These are phyloP conservation scores for Theocolax elegans DNA, from an alignment of 1,140 invertebrate species.

Conservation along the genomic window DNA sequence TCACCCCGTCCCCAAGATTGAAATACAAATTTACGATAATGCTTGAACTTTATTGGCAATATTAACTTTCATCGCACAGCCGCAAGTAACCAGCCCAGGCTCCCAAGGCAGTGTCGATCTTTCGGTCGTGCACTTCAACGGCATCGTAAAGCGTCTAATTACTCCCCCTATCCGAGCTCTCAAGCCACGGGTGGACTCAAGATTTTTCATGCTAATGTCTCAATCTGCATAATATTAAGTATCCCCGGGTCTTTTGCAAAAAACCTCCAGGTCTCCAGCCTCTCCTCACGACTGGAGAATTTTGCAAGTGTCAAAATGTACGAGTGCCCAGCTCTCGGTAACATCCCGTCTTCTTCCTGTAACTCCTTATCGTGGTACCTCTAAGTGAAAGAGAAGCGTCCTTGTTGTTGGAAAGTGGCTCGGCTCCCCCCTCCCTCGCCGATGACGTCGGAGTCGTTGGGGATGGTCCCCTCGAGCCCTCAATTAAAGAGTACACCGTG, in stretches of 20 bases:
- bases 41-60: constrained; percentile 33
- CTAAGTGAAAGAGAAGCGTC: neutral
- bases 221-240: constrained; percentile 41
- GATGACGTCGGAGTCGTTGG: neutral
- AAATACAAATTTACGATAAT: constrained; percentile 38
- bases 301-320: neutral
- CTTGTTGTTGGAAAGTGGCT: constrained; percentile 14
- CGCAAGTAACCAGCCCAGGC: neutral
- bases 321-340: neutral
- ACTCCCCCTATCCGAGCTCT: constrained; percentile 7
- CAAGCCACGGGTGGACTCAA: neutral
- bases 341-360: no score
- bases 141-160: constrained; percentile 41
- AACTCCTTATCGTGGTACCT: neutral
- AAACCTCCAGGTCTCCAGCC: neutral
- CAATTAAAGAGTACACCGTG: constrained; percentile 1
- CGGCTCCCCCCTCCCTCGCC: neutral
- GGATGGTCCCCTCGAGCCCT: neutral
- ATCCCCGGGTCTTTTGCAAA: constrained; percentile 7
- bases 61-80: constrained; percentile 20
- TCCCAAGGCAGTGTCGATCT: neutral
- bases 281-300: neutral
- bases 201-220: constrained; percentile 34
- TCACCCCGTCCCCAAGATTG: constrained; percentile 26
- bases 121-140: constrained; percentile 9